These are phyloP conservation scores for Pinctada fucata DNA, from an alignment of 2,888 invertebrate genomes.

Conservation along the genomic window DNA sequence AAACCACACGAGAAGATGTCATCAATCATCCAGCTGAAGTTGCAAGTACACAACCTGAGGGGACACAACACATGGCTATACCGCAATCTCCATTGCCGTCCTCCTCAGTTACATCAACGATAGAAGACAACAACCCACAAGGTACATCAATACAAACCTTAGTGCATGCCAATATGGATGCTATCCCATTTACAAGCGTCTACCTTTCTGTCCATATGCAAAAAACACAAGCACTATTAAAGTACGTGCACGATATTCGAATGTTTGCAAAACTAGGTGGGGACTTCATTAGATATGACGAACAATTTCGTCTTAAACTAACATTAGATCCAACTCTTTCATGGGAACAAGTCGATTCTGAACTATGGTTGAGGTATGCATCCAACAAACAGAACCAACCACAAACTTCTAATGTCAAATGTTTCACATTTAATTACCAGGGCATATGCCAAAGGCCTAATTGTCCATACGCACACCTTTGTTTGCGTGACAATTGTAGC, in stretches of 20 bases:
- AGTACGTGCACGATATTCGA: background rate
- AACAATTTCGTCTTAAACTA: background rate
- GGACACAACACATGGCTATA: no score
- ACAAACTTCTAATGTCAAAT: background rate
- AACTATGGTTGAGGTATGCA: slow-evolving; percentile 35
- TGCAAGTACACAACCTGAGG: no score
- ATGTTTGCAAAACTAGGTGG: background rate
- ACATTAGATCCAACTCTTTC: background rate
- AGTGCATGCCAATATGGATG: no score
- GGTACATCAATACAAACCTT: no score
- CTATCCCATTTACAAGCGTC: no score
- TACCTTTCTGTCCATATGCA: no score
- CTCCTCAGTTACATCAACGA: no score
- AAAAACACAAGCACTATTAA: background rate
- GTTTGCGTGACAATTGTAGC: background rate
- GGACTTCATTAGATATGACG: background rate
- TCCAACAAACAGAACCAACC: background rate
- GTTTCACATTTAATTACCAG: slow-evolving; percentile 26
- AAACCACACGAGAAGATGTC: no score
- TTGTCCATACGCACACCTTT: slow-evolving; percentile 21
- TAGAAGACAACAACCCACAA: no score
- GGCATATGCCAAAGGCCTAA: slow-evolving; percentile 18
- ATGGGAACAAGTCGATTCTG: slow-evolving; percentile 17
- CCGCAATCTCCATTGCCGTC: no score
- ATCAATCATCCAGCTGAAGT: no score